Evolutionary conservation across 1,140 invertebrate species (phyloP).

Genomic region (Temnothorax curvispinosus): DNA sequence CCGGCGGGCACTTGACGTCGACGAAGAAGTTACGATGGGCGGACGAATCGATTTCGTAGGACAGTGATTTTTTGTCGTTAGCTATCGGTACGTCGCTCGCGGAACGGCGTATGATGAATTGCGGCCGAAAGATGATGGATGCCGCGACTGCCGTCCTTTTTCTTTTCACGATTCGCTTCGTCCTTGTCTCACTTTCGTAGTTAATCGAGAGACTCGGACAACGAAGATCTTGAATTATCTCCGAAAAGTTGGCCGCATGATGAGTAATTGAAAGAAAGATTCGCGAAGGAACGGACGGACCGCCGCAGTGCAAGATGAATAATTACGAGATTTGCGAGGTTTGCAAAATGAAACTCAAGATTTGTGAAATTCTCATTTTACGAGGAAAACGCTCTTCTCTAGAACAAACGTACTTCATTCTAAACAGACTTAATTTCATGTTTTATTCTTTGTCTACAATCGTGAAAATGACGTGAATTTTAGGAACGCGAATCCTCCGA

Average conservation of each 20-base stretch:
- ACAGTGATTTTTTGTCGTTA: conserved; percentile 55
- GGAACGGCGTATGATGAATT: conserved; percentile 47
- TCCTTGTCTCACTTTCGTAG: neutral
- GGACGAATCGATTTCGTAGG: conserved; percentile 43
- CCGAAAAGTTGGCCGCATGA: conserved; percentile 14
- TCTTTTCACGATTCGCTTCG: neutral
- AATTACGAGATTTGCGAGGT: conserved; percentile 32
- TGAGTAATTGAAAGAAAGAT: conserved; percentile 14
- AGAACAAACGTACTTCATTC: conserved; percentile 8
- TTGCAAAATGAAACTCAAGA: conserved; percentile 34
- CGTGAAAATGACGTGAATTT: conserved; percentile 21
- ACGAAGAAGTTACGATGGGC: conserved; percentile 27
- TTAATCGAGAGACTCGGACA: conserved; percentile 8
- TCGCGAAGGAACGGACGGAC: neutral
- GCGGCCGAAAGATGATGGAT: conserved; percentile 48
- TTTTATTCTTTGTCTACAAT: conserved; percentile 13
- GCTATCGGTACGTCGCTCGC: conserved; percentile 19
- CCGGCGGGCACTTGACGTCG: neutral
- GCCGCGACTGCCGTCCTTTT: neutral
- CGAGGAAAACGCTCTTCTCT: neutral
- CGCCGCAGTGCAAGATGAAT: conserved; percentile 10
- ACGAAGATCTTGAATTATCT: conserved; percentile 43
- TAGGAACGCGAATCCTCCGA: neutral
- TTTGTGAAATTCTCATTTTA: conserved; percentile 48
- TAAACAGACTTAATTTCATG: conserved; percentile 34